Conservation (phyloP, 2,113 vertebrate species). For the Blennius ocellaris region DNA sequence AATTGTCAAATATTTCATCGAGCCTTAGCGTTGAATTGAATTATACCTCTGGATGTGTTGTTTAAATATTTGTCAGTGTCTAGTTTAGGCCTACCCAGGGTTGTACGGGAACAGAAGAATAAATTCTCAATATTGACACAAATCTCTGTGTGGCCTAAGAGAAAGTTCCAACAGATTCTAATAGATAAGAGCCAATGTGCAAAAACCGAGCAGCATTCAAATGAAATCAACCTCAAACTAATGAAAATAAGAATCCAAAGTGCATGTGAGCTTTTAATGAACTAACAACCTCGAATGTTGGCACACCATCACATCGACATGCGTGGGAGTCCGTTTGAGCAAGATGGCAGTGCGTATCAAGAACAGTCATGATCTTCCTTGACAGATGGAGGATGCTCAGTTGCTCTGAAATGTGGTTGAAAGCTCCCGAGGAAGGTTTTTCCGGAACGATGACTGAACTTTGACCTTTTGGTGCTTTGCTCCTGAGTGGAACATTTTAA, state of each 20-base stretch:
- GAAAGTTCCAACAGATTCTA: neutral
- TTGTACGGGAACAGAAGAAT: no score
- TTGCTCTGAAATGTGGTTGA: neutral
- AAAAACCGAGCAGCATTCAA: neutral
- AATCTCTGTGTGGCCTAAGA: no score
- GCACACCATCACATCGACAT: neutral
- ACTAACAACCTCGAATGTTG: slow-evolving; percentile 4
- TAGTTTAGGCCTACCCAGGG: no score
- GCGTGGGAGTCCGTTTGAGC: neutral
- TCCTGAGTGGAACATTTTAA: neutral
- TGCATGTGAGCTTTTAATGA: neutral
- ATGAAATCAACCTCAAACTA: slow-evolving; percentile 5
- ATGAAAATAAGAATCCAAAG: slow-evolving; percentile 10
- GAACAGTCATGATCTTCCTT: neutral
- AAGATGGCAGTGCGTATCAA: slow-evolving; percentile 9
- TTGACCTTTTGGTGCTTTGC: neutral
- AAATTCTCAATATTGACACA: no score
- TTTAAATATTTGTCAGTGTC: no score
- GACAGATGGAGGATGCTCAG: slow-evolving; percentile 4
- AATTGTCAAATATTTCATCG: no score
- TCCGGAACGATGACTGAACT: slow-evolving; percentile 6
- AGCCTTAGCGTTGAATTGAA: no score
- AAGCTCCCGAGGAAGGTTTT: neutral
- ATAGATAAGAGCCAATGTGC: slow-evolving; percentile 5
- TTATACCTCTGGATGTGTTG: no score